phyloP scores from a whole-genome alignment of 2,888 invertebrate genomes.

The Rhodophaea formosa region DNA sequence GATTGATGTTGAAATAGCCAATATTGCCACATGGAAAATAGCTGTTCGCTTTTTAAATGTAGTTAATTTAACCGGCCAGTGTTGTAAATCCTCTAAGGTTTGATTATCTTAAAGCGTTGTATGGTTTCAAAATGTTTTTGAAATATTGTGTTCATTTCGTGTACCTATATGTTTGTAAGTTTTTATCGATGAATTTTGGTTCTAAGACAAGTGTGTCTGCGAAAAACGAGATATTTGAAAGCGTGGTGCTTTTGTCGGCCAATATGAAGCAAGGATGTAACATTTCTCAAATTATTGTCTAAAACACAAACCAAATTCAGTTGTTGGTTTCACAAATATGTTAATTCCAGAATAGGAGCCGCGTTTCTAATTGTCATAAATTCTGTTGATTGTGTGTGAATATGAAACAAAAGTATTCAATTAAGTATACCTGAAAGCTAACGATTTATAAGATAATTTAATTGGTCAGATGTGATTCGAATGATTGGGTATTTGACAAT shows the following conservation, averaged over 20 bases:
- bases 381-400: slow-evolving; percentile 12
- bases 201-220: slow-evolving; percentile 9
- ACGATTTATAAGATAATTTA: slow-evolving; percentile 10
- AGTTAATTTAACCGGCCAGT: slow-evolving; percentile 30
- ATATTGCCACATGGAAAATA: slow-evolving; percentile 25
- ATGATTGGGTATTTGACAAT: slow-evolving; percentile 13
- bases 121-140: slow-evolving; percentile 20
- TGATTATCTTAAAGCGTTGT: slow-evolving; percentile 19
- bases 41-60: slow-evolving; percentile 21
- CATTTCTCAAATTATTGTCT: background rate
- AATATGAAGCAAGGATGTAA: background rate
- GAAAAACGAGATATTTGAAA: background rate
- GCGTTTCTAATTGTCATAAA: slow-evolving; percentile 7
- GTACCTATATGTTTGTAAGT: slow-evolving; percentile 24
- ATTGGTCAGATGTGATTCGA: slow-evolving; percentile 14
- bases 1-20: slow-evolving; percentile 16
- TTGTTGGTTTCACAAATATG: slow-evolving; percentile 6
- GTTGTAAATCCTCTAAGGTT: slow-evolving; percentile 28
- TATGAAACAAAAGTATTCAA: slow-evolving; percentile 13
- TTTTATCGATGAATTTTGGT: slow-evolving; percentile 21
- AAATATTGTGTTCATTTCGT: slow-evolving; percentile 22
- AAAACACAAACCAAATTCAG: background rate
- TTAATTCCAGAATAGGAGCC: slow-evolving; percentile 5
- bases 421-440: slow-evolving; percentile 5
- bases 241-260: slow-evolving; percentile 13